Evolutionary conservation across 2,888 invertebrate species (phyloP), one percentile per base, ranked within the genome.

Genomic region (Drosophila neotestacea): DNA sequence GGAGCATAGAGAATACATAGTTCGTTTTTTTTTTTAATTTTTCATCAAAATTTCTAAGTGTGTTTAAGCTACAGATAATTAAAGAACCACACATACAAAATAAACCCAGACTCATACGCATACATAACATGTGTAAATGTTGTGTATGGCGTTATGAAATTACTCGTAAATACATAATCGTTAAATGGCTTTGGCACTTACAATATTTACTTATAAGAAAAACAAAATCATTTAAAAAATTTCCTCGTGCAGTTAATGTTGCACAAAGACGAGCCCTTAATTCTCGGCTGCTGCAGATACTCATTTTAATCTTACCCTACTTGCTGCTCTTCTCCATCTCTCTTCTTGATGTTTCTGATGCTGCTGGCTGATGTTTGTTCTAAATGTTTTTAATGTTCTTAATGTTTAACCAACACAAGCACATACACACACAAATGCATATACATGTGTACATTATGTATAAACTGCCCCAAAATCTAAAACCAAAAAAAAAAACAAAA

Each of bases 101-200:
- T 5, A 42, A 22, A 60, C 32, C 39, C 59, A 52, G 10, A 58
- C 42, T 38, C 10, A 78, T 30, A 70, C 50, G 65, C 85, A 87
- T 79, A 87, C 51, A 73, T 82, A 82, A 16, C 16, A 16, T 16
- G 16, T 16, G 16, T 16, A 16, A 87, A 73, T 87, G 83, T 84
- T 87, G 87, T 79, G 74, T 79, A 70, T 84, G 84, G 70, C 76
- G 42, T 22, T 59, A 28, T 10, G 30, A 54, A 51, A 73, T 64
- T 16, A 4, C 3, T 41, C 16, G 22, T 66, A 47, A 71, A 79
- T 69, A 66, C 22, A 38, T 66, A 70, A 71, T 63, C 64, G 63
- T 78, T 67, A 73, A 81, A 75, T 88, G 87, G 87, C 88, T 86
- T 86, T 89, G 88, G 88, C 88, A 89, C 89, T 81, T 70, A 60